phyloP scores from a whole-genome alignment of 2,797 vertebrate genomes.

The Crax fasciolata region DNA sequence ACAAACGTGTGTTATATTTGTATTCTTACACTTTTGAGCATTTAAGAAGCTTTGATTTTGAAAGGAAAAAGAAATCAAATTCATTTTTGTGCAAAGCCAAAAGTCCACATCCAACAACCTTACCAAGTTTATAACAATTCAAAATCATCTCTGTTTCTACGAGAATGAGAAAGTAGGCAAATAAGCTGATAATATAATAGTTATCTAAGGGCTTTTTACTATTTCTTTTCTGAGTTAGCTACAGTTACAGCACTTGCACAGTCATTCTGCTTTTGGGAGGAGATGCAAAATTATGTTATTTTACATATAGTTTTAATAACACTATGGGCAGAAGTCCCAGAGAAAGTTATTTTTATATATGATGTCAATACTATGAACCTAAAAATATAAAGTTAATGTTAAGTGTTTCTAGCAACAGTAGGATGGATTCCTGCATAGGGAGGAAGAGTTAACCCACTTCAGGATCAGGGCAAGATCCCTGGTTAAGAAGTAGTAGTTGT shows the following conservation, averaged over 20 bases:
- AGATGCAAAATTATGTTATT: neutral
- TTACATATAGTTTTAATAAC: neutral
- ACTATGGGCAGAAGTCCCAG: neutral
- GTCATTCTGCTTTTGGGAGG: neutral
- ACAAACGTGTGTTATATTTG: neutral
- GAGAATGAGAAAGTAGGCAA: neutral
- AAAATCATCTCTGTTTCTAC: neutral
- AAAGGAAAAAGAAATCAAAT: neutral
- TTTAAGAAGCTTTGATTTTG: neutral
- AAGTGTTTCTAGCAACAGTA: neutral
- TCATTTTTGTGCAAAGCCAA: neutral
- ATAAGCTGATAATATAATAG: neutral
- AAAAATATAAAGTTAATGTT: neutral
- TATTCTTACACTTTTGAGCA: neutral
- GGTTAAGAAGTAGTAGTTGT: neutral
- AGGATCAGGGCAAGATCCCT: neutral
- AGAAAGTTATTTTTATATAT: neutral
- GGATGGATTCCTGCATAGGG: neutral
- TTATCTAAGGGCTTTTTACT: fast-evolving
- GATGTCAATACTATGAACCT: neutral
- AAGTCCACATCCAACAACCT: neutral
- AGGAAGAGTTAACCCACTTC: fast-evolving
- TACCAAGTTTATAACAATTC: neutral
- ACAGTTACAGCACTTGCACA: neutral
- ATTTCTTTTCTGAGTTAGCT: neutral